Base-by-base conservation (phyloP, 2,797 vertebrate genomes). In the Gephyroberyx darwinii region DNA sequence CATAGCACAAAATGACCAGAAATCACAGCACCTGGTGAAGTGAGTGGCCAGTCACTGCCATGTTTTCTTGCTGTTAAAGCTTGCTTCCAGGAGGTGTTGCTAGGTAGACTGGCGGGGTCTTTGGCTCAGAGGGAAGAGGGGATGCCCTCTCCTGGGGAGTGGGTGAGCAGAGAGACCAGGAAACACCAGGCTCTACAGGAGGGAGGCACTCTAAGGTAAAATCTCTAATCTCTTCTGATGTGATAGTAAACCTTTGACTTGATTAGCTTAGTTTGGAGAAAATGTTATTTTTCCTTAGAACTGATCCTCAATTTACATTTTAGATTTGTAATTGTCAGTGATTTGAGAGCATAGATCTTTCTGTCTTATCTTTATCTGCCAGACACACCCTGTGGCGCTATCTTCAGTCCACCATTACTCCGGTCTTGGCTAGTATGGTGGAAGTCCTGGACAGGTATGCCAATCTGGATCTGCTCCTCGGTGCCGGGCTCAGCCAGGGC, bases 331-430 rank as follows among this genome's bases (percentile, higher is more conserved):
- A 17, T 35, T 16, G 33, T 37, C n/a, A 20, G 33, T 41, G 30
- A 48, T 35, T 63, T 41, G 13, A 26, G 26, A 3, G 10, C 14
- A 13, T 16, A 43, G 20, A 33, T 45, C 26, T 68, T 14, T 17
- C 22, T 55, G 17, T 75, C 16, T 65, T 54, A 4, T 75, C 16
- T 41, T 37, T 26, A 12, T 45, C 43, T 68, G 55, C 52, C 58
- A 95, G 93, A 69, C 92, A 92, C n/a, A 93, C 93, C 1, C 83
- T 95, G 56, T 94, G 94, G 94, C 90, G 92, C 33, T 80, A 54
- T 56, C 89, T 95, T 20, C 93, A 94, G 85, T 85, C 82, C 37
- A 54, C 72, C 0, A 79, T 94, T 53, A 93, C 84, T 2, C 93
- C 91, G 0, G 37, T 90, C 30, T 82, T 95, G 71, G 93, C 76